phyloP scores from a whole-genome alignment of 2,797 vertebrate species.

The Amniataba percoides region DNA sequence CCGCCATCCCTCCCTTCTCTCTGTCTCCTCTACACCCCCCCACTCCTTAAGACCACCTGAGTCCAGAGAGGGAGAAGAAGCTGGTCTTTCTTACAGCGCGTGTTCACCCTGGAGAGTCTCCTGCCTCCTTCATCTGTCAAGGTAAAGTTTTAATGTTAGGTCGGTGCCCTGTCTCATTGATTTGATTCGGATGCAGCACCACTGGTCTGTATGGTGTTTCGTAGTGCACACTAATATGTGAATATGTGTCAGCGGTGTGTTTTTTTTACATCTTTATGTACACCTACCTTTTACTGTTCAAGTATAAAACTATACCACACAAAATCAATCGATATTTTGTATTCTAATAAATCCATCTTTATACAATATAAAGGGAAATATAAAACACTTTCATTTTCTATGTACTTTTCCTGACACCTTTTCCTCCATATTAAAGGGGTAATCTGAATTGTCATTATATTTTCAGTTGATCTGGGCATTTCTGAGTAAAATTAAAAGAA shows the following conservation, averaged over 20 bases:
- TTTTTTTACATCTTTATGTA: background rate
- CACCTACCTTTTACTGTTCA: background rate
- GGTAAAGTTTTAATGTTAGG: constrained; percentile 84
- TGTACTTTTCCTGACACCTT: background rate
- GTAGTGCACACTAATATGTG: background rate
- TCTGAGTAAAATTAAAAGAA: background rate
- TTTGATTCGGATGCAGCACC: constrained; percentile 19
- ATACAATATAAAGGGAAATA: background rate
- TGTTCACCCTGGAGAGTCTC: constrained; percentile 98
- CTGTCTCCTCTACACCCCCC: background rate
- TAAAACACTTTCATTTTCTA: background rate
- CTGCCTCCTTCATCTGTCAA: constrained; percentile 97
- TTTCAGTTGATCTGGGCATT: background rate
- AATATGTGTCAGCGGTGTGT: background rate
- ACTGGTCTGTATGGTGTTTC: constrained; percentile 9
- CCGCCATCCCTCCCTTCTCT: background rate
- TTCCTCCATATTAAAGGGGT: background rate
- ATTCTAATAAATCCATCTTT: background rate
- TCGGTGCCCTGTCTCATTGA: background rate
- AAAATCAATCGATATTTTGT: background rate
- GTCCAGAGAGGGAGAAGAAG: constrained; percentile 90
- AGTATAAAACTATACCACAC: background rate
- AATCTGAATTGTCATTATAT: background rate
- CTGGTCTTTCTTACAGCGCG: constrained; percentile 95
- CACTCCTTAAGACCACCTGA: constrained; percentile 83